Evolutionary conservation across 2,888 invertebrate species (phyloP), one percentile per base, ranked within the genome.

Genomic region (Seira sanloemensis): DNA sequence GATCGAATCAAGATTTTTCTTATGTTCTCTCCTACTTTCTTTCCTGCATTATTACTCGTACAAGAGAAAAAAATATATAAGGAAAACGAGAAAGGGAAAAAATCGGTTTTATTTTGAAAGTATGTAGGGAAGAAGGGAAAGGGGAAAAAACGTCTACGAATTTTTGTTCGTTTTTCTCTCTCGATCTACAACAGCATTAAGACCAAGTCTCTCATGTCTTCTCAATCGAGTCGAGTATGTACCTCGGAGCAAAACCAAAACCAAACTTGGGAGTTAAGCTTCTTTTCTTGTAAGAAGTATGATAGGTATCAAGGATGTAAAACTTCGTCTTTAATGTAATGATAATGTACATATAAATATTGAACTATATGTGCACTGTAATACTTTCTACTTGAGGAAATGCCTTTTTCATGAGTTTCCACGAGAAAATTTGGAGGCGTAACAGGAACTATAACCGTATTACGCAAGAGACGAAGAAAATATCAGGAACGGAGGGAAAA

Each of bases 1-100:
- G 82, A 82, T 82, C 67, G 72, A 77, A 82, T 82, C 82, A 82
- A 77, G 82, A 77, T 72, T 82, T 69, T 24, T 79, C 58, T 65
- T 18, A 50, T 50, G 50, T 37, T 72, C 46, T 66, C 25, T 58
- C 68, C 62, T 58, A 2, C 2, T 18, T 50, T 50, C 50, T 50
- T 50, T n/a, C n/a, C 16, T 50, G 50, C 50, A 50, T 50, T 50
- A 50, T 50, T 50, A 50, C 50, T 50, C n/a, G 50, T 2, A 50
- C 5, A 37, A 37, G 37, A 37, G 50, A 16, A 50, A 50, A 50
- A 50, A 50, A 50, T n/a, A n/a, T n/a, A 16, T 50, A 50, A 18
- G 16, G 37, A n/a, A 54, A 50, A 46, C 50, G 58, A 23, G n/a
- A n/a, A n/a, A 25, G 65, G 25, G 37, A 71, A 72, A 72, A 66